Conservation (phyloP, 2,113 vertebrate species). For the Podocnemis expansa region DNA sequence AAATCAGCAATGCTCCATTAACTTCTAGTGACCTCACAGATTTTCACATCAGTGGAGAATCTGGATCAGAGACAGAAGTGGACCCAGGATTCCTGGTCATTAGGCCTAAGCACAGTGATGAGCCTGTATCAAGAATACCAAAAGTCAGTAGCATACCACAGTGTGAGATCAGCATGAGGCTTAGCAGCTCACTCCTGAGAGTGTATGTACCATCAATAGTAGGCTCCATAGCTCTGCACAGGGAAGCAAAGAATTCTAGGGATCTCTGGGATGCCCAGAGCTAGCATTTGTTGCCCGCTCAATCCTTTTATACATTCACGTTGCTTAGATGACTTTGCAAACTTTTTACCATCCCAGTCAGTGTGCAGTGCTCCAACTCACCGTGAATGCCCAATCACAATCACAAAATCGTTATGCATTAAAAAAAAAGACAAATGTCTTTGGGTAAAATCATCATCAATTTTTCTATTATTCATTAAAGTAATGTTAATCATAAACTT, state of each 20-base stretch:
- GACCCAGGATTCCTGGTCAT: not conserved
- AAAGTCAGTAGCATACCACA: not conserved
- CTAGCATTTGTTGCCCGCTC: not conserved
- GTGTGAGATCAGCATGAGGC: not conserved
- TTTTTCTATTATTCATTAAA: conserved; percentile 77
- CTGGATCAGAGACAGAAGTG: not conserved
- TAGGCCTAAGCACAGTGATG: not conserved
- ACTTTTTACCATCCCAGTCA: not conserved
- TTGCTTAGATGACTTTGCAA: not conserved
- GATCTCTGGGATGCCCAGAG: not conserved
- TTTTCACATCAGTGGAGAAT: not conserved
- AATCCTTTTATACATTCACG: accelerated
- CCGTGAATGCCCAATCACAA: conserved; percentile 38
- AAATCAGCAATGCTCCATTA: not conserved
- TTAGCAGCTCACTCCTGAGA: not conserved
- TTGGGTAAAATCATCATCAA: conserved; percentile 64
- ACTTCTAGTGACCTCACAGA: not conserved
- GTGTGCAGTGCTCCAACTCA: not conserved
- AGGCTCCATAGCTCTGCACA: accelerated
- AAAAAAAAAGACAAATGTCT: conserved; percentile 49
- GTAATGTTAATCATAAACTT: conserved; percentile 72
- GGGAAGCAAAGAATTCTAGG: not conserved
- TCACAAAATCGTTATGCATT: conserved; percentile 4
- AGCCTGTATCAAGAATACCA: not conserved
- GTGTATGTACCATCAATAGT: accelerated